Base-by-base conservation (phyloP, 2,797 vertebrate genomes). In the Bradypodion pumilum region DNA sequence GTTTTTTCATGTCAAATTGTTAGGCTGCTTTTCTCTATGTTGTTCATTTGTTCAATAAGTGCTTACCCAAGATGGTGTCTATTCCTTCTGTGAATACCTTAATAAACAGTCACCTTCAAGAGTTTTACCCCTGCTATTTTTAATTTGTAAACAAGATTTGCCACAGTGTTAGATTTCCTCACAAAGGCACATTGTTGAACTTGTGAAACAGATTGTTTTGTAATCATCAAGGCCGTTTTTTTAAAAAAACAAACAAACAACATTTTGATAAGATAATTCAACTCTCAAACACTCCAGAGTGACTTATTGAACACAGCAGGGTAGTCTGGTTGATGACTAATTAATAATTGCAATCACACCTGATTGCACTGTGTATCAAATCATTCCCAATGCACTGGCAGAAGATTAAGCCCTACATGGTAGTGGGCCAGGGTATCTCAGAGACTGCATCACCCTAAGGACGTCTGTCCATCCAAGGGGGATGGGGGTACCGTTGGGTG, bases 181-280 rank as follows among this genome's bases (percentile, higher is more conserved):
- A 66, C 0, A 44, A 46, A 70, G 37, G 5, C 68, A 59, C 44
- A 62, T 73, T 27, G 52, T 29, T 81, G 52, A 21, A 44, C 42
- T 46, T 81, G 69, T 81, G 44, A 81, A 81, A 81, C 40, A 62
- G 52, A 25, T 37, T 29, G 66, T 72, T 80, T 80, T 72, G 66
- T 80, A 80, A 80, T 80, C 25, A 80, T 72, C 23, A 5, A 4
- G 19, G 49, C 16, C 60, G 49, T 49, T 79, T 42, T 40, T 8
- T n/a, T n/a, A n/a, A n/a, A n/a, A n/a, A 35, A 25, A n/a, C n/a
- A n/a, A 65, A 49, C 1, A 68, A 66, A 52, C 62, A 35, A 25
- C 27, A 35, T 69, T 60, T 72, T 56, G 37, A 80, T 80, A 56
- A 72, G 49, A 60, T 59, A 32, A 59, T 73, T 81, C 73, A 46